Conservation (phyloP, 1,140 invertebrate species). For the Triops longicaudatus region DNA sequence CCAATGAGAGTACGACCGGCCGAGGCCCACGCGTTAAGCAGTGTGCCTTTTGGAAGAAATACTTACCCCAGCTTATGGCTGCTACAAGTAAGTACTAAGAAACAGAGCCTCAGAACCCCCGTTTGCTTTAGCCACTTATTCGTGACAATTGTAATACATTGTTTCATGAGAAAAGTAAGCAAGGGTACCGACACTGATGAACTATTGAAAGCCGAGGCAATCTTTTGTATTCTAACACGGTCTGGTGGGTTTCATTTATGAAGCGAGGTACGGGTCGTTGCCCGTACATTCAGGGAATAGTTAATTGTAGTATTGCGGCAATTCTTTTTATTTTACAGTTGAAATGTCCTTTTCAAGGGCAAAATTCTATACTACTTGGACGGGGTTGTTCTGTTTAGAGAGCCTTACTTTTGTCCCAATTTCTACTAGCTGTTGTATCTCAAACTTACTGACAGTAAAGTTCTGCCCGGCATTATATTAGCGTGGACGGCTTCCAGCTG, state of each 20-base stretch:
- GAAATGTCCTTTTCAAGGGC: too few relatives aligned
- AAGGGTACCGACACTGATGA: background rate
- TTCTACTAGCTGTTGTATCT: background rate
- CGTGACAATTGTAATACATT: background rate
- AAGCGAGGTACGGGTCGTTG: too few relatives aligned
- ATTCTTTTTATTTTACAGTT: too few relatives aligned
- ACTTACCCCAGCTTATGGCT: constrained; percentile 72
- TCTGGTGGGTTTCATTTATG: background rate
- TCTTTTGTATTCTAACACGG: background rate
- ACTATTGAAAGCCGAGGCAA: background rate
- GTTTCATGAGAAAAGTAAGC: background rate
- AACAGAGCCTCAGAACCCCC: background rate
- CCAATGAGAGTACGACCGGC: constrained; percentile 69
- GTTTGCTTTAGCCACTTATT: background rate
- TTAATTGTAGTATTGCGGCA: too few relatives aligned
- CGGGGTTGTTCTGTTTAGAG: background rate
- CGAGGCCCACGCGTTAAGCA: constrained; percentile 76
- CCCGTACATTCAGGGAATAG: too few relatives aligned
- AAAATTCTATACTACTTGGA: too few relatives aligned
- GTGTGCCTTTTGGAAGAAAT: constrained; percentile 94
- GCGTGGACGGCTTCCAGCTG: background rate
- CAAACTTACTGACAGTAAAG: background rate
- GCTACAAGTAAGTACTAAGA: constrained; percentile 18
- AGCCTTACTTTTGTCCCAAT: background rate
- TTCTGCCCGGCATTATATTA: background rate